These are phyloP conservation scores for Syndactyla subalaris DNA, from an alignment of 2,797 vertebrate species.

Conservation along the genomic window DNA sequence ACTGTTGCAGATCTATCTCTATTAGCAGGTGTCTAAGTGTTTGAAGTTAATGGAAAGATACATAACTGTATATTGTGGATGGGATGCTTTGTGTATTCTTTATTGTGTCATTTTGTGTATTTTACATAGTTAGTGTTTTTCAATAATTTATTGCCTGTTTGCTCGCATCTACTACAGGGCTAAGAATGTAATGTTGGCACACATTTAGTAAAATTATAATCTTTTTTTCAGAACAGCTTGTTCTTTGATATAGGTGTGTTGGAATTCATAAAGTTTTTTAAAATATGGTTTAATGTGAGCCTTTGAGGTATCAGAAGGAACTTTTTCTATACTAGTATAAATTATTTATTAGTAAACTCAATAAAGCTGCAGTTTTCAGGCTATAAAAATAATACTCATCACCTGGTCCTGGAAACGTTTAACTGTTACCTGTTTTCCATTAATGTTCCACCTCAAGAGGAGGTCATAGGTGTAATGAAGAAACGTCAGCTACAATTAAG, in stretches of 20 bases:
- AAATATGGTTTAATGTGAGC: constrained; percentile 10
- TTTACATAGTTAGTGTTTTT: neutral
- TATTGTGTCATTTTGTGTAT: neutral
- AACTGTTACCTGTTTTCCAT: neutral
- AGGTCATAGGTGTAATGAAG: neutral
- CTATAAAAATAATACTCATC: neutral
- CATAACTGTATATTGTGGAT: neutral
- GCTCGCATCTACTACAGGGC: neutral
- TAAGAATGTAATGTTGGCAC: neutral
- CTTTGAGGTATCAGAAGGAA: neutral
- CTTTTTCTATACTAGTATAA: neutral
- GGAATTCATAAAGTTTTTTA: neutral
- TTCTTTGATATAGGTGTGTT: neutral
- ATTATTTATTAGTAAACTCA: constrained; percentile 35
- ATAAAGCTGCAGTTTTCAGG: neutral
- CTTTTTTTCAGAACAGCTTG: neutral
- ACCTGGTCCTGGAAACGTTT: neutral
- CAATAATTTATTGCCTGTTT: neutral
- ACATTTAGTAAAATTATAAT: neutral
- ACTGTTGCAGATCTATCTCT: neutral
- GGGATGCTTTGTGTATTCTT: neutral
- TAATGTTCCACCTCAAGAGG: neutral
- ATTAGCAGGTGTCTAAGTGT: neutral
- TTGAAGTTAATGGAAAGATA: neutral
- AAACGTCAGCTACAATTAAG: neutral